These are phyloP conservation scores for Hiodon alosoides DNA, from an alignment of 2,113 vertebrate genomes.

Conservation along the genomic window DNA sequence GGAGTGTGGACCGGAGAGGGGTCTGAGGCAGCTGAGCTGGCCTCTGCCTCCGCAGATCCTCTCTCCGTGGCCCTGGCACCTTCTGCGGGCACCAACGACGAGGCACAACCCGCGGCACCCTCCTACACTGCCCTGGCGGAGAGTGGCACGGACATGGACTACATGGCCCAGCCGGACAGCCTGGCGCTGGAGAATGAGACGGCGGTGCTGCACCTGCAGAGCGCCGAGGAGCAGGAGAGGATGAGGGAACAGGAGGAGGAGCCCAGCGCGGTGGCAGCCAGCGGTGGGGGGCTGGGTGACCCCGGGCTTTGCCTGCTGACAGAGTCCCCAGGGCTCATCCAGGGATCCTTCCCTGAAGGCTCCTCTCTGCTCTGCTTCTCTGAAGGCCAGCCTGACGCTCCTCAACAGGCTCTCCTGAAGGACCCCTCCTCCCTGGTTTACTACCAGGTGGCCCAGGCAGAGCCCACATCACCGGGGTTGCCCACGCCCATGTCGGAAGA, in stretches of 20 bases:
- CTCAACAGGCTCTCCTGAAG: constrained; percentile 61
- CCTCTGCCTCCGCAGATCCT: constrained; percentile 34
- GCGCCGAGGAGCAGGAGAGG: constrained; percentile 86
- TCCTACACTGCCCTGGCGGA: constrained; percentile 23
- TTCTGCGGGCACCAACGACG: constrained; percentile 26
- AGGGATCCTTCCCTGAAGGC: constrained; percentile 74
- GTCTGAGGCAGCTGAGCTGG: constrained; percentile 41
- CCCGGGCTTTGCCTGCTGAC: constrained; percentile 72
- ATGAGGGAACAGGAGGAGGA: constrained; percentile 74
- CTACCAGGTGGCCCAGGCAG: constrained; percentile 75
- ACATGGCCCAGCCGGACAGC: constrained; percentile 59
- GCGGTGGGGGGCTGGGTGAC: constrained; percentile 49
- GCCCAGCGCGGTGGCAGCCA: constrained; percentile 56
- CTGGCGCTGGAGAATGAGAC: constrained; percentile 78
- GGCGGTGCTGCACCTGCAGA: constrained; percentile 89
- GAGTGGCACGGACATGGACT: constrained; percentile 45
- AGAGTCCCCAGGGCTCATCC: constrained; percentile 70
- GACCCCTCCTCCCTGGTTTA: constrained; percentile 68
- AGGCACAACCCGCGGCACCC: constrained; percentile 40
- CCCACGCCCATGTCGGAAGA: no score
- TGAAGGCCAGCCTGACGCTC: constrained; percentile 58
- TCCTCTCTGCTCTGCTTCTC: constrained; percentile 78
- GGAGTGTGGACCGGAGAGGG: constrained; percentile 34
- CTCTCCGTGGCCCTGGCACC: constrained; percentile 42
- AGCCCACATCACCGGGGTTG: constrained; percentile 28